Conservation (phyloP, 2,113 vertebrate genomes). For the Cariama cristata region DNA sequence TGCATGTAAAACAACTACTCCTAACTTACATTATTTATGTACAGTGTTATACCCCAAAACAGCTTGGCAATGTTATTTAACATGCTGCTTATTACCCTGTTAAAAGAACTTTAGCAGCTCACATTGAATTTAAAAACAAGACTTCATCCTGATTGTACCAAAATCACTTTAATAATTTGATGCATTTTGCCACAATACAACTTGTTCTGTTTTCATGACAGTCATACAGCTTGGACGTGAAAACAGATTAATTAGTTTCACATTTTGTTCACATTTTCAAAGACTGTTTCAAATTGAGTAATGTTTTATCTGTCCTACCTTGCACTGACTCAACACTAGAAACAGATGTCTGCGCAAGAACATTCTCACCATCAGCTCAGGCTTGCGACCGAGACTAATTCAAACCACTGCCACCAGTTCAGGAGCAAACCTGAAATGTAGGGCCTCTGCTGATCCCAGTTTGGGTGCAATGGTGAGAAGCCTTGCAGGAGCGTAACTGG, state of each 20-base stretch:
- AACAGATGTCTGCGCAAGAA: constrained; percentile 12
- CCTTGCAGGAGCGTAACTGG: fast-evolving
- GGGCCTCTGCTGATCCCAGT: background rate
- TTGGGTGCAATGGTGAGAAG: background rate
- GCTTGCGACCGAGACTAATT: background rate
- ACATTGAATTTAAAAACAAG: constrained; percentile 11
- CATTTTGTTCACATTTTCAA: constrained; percentile 55
- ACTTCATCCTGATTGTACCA: constrained; percentile 7
- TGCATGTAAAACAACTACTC: background rate
- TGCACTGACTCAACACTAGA: constrained; percentile 46
- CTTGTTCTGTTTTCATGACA: constrained; percentile 65
- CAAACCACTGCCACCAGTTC: background rate
- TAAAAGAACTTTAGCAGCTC: constrained; percentile 25
- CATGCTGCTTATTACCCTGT: background rate
- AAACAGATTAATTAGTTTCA: constrained; percentile 60
- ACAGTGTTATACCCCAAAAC: background rate
- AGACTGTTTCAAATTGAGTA: constrained; percentile 33
- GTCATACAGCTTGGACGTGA: constrained; percentile 48
- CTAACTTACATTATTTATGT: constrained; percentile 8
- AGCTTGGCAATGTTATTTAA: constrained; percentile 39
- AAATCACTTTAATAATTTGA: constrained; percentile 53
- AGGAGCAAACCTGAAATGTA: background rate
- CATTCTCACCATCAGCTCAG: background rate
- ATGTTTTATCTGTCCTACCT: constrained; percentile 41
- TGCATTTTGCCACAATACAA: constrained; percentile 45